Percentiles rank a stretch among this genome's conserved stretches.
phyloP scores from a whole-genome alignment of 1,140 invertebrate species.

The Leptonema lineaticorne region DNA sequence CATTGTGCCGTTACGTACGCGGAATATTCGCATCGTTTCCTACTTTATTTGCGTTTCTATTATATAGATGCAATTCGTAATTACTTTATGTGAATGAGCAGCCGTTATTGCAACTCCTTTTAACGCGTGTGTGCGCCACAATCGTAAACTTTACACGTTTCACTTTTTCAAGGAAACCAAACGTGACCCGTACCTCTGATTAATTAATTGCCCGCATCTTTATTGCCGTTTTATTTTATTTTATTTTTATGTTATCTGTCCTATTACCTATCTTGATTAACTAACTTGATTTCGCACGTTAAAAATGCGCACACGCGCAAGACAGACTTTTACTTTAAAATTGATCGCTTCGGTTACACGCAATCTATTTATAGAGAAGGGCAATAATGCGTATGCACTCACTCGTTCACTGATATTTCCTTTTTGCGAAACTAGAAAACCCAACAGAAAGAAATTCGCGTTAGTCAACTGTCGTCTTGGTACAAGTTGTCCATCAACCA shows the following conservation, averaged over 20 bases:
- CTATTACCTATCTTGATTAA: too few species aligned
- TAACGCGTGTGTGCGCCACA: too few species aligned
- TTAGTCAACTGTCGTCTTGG: slow-evolving; percentile 11
- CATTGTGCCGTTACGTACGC: slow-evolving; percentile 7
- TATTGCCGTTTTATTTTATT: too few species aligned
- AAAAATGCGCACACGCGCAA: not conserved
- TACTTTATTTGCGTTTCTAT: slow-evolving; percentile 3
- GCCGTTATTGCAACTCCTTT: too few species aligned
- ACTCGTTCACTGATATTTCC: slow-evolving; percentile 30
- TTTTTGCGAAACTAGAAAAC: slow-evolving; percentile 29
- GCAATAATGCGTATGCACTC: not conserved
- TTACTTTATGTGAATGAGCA: not conserved
- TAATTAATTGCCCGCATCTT: too few species aligned
- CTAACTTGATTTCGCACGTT: not conserved
- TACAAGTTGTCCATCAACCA: slow-evolving; percentile 26
- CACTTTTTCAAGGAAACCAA: not conserved
- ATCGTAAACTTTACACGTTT: too few species aligned
- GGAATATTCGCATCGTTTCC: slow-evolving; percentile 16
- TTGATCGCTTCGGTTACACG: not conserved
- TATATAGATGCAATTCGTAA: too few species aligned
- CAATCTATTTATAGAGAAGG: slow-evolving; percentile 18
- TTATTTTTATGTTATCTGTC: too few species aligned
- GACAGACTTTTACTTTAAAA: not conserved
- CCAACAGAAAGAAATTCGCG: slow-evolving; percentile 23
- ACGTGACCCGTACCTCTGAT: too few species aligned